These are phyloP conservation scores for Phymanthus crucifer DNA, from an alignment of 92 coral and sea anemone species.

Conservation along the genomic window DNA sequence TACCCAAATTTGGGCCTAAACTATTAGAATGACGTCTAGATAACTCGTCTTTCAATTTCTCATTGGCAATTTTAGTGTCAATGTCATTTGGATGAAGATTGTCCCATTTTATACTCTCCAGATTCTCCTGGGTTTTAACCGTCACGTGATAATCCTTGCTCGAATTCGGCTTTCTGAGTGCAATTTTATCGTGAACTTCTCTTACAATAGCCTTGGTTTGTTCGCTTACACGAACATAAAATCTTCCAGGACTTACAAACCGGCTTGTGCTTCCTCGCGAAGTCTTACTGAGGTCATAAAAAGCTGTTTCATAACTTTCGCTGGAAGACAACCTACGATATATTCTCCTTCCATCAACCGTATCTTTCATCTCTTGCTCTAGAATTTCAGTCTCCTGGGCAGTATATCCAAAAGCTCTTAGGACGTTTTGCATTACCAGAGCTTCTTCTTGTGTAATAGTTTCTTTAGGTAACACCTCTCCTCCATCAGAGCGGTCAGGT, in stretches of 20 bases:
- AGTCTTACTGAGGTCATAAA: background rate
- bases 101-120: background rate
- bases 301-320: conserved; percentile 2
- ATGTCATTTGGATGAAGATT: conserved; percentile 5
- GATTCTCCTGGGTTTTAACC: background rate
- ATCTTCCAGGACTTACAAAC: conserved; percentile 65
- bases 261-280: background rate
- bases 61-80: background rate
- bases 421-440: conserved; percentile 1
- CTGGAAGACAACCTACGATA: conserved; percentile 16
- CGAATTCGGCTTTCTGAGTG: background rate
- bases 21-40: background rate
- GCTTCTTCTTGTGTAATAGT: conserved; percentile 19
- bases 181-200: conserved; percentile 14
- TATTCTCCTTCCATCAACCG: background rate
- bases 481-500: background rate
- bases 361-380: background rate
- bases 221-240: conserved; percentile 57
- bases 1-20: background rate
- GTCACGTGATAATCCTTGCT: background rate
- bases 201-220: conserved; percentile 33
- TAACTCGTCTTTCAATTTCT: background rate
- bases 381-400: background rate
- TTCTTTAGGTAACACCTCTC: background rate
- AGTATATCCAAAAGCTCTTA: conserved; percentile 24